Conservation (phyloP, 2,797 vertebrate genomes). For the Oreortyx pictus region DNA sequence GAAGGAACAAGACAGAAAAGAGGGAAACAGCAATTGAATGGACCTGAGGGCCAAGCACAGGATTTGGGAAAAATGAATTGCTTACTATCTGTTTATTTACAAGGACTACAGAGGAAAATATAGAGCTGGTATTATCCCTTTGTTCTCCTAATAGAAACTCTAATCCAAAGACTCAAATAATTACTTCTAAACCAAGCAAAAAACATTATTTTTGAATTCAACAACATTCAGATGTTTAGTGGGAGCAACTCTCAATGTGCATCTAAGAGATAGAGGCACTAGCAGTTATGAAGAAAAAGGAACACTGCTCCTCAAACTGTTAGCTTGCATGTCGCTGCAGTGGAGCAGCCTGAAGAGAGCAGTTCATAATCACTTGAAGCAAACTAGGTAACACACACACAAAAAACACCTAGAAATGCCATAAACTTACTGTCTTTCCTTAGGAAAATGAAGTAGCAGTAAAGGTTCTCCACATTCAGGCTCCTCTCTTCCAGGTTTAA, state of each 20-base stretch:
- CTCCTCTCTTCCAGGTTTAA: background rate
- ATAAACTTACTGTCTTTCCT: background rate
- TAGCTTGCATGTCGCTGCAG: background rate
- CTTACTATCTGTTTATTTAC: background rate
- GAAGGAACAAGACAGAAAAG: background rate
- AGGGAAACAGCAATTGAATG: background rate
- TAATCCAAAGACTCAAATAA: background rate
- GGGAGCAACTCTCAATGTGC: constrained; percentile 32
- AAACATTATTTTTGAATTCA: constrained; percentile 28
- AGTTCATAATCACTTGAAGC: background rate
- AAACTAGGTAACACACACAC: background rate
- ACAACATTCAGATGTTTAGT: constrained; percentile 15
- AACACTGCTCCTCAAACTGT: constrained; percentile 17
- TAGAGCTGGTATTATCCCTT: background rate
- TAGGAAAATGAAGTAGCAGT: background rate
- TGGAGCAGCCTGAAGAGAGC: background rate
- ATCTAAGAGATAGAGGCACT: constrained; percentile 42
- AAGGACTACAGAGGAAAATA: background rate
- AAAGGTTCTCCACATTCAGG: background rate
- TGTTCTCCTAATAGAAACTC: background rate
- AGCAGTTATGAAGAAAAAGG: constrained; percentile 34
- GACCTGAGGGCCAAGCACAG: background rate
- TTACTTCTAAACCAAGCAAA: background rate
- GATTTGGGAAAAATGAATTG: background rate
- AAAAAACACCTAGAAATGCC: background rate